Evolutionary conservation across 2,113 vertebrate species (phyloP), one percentile per base, ranked within the genome.

Genomic region (Canis aureus): DNA sequence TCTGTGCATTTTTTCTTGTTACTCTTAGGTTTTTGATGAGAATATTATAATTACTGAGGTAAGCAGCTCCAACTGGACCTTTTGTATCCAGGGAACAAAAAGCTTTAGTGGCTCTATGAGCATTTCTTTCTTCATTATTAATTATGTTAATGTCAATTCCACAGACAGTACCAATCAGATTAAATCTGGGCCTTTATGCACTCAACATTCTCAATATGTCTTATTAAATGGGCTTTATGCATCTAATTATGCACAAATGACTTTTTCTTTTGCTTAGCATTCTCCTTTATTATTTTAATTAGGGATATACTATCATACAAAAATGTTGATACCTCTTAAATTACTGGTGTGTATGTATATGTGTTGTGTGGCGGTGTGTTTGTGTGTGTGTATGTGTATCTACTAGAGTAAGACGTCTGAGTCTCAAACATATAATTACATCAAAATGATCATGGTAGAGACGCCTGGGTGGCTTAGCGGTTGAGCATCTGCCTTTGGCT

Each of bases 61-160:
- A 12, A 89, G 8, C 32, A 88, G 16, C 29, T 95, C 64, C 87
- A 89, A 76, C 10, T n/a, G 22, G 22, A 60, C 19, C 3, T 76
- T 89, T 93, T 49, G 9, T 71, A 57, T 32, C 27, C 8, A 95
- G 27, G 9, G 57, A 82, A 80, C 64, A 35, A 93, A 80, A 23
- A 84, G 38, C 51, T 29, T 69, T 19, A 67, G 8, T 90, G 53
- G 1, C 22, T 86, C 8, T 74, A 3, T 62, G 57, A 66, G 4
- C 2, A 35, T 76, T 89, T 79, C 29, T 83, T 82, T 95, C 43
- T 94, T 93, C 11, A 69, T 69, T 81, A 67, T 81, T 92, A 80
- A 43, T 92, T 69, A 55, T 76, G 53, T 85, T 60, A 73, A 11
- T 79, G 7, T 78, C 79, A 32, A 87, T 91, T 62, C 71, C n/a